Conservation (phyloP, 1,140 invertebrate species). For the Nasonia giraulti region DNA sequence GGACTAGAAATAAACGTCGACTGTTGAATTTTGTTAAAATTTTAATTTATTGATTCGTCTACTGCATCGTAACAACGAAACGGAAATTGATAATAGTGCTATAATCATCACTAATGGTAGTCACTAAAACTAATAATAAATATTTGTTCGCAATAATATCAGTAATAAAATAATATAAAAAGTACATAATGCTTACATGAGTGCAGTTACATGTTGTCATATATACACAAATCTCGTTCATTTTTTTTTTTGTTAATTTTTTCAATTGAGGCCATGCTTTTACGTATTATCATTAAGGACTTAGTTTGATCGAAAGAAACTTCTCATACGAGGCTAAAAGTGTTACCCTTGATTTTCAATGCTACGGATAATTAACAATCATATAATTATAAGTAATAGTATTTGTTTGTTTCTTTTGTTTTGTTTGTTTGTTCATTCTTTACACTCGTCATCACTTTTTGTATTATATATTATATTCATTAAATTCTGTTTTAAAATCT, state of each 20-base stretch:
- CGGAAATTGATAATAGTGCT: slow-evolving; percentile 45
- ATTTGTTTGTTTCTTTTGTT: slow-evolving; percentile 8
- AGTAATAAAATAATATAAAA: slow-evolving; percentile 53
- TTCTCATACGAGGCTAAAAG: slow-evolving; percentile 29
- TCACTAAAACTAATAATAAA: slow-evolving; percentile 47
- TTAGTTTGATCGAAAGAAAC: slow-evolving; percentile 37
- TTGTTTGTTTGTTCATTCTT: slow-evolving; percentile 24
- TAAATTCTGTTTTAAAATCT: slow-evolving; percentile 45
- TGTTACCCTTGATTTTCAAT: slow-evolving; percentile 20
- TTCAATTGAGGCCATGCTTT: slow-evolving; percentile 44
- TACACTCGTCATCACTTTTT: slow-evolving; percentile 6
- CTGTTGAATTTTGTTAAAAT: slow-evolving; percentile 34
- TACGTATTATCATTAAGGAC: slow-evolving; percentile 40
- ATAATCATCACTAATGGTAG: slow-evolving; percentile 41
- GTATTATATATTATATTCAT: slow-evolving; percentile 31
- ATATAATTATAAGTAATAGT: slow-evolving; percentile 43
- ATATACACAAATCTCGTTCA: slow-evolving; percentile 45
- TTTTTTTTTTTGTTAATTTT: slow-evolving; percentile 7
- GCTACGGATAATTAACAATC: slow-evolving; percentile 31
- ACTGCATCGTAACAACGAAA: slow-evolving; percentile 46
- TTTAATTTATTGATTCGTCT: slow-evolving; percentile 48
- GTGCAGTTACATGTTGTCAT: slow-evolving; percentile 39
- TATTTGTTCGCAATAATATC: slow-evolving; percentile 50
- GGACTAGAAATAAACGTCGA: neutral
- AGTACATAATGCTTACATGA: slow-evolving; percentile 45